Conservation (phyloP, 2,888 invertebrate genomes). For the Synanthedon vespiformis region DNA sequence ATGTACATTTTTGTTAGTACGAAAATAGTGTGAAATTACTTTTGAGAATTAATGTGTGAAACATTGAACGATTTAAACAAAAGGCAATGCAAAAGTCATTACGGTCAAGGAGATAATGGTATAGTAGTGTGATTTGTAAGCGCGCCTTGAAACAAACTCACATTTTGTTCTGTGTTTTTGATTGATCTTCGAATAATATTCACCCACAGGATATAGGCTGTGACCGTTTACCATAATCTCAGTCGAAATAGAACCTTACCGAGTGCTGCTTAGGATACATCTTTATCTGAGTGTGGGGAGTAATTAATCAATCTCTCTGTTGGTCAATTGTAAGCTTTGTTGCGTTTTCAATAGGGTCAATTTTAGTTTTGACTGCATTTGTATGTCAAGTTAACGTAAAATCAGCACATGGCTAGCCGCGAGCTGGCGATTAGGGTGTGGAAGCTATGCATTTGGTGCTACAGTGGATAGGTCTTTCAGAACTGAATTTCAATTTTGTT, state of each 20-base stretch:
- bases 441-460: conserved; percentile 17
- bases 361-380: conserved; percentile 1
- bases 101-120: conserved; percentile 30
- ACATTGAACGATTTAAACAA: conserved; percentile 12
- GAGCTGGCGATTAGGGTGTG: conserved; percentile 39
- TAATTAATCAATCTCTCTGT: background rate
- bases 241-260: conserved; percentile 14
- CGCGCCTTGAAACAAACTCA: conserved; percentile 16
- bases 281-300: background rate
- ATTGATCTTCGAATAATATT: conserved; percentile 36
- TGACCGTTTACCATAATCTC: background rate
- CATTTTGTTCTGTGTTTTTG: conserved; percentile 26
- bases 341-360: conserved; percentile 4
- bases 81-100: conserved; percentile 29
- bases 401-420: conserved; percentile 38
- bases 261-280: conserved; percentile 1
- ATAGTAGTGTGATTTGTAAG: conserved; percentile 39
- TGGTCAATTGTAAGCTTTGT: background rate
- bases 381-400: background rate
- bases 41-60: background rate
- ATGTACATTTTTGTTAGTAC: too few species aligned
- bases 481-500: background rate
- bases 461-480: conserved; percentile 10
- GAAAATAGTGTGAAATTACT: too few species aligned
- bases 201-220: conserved; percentile 17